Conservation (phyloP, 37 sponge, comb jelly and placozoan species). For the Agelas oroides region DNA sequence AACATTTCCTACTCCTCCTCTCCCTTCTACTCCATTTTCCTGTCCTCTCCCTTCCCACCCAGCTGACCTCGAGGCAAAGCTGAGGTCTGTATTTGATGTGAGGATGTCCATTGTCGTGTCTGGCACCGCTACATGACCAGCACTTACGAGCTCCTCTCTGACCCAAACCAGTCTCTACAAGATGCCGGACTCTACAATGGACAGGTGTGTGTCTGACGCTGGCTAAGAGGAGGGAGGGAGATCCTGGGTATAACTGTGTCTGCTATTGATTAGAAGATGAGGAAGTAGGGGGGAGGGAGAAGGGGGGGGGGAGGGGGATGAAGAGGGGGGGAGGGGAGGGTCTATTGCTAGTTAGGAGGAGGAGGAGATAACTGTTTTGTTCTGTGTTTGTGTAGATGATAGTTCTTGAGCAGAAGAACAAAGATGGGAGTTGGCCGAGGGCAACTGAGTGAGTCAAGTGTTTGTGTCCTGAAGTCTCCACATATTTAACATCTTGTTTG, state of each 20-base stretch:
- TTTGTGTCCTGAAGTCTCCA: no score
- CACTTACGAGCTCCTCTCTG: constrained; percentile 76
- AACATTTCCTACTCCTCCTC: no score
- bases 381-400: constrained; percentile 61
- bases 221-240: neutral
- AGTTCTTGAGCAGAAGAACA: constrained; percentile 72
- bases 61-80: constrained; percentile 56
- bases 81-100: constrained; percentile 61
- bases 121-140: constrained; percentile 89
- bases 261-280: no score
- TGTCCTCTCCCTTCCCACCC: no score
- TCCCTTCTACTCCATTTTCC: no score
- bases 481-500: no score
- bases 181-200: constrained; percentile 81
- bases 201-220: constrained; percentile 50
- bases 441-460: constrained; percentile 15
- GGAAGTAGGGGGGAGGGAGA: no score
- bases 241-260: neutral
- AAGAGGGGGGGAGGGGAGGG: neutral
- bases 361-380: no score
- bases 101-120: constrained; percentile 67
- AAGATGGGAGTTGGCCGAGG: constrained; percentile 81
- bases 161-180: constrained; percentile 55
- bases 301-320: neutral
- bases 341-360: no score